Conservation (phyloP, 2,113 vertebrate genomes). For the Syngnathus scovelli region DNA sequence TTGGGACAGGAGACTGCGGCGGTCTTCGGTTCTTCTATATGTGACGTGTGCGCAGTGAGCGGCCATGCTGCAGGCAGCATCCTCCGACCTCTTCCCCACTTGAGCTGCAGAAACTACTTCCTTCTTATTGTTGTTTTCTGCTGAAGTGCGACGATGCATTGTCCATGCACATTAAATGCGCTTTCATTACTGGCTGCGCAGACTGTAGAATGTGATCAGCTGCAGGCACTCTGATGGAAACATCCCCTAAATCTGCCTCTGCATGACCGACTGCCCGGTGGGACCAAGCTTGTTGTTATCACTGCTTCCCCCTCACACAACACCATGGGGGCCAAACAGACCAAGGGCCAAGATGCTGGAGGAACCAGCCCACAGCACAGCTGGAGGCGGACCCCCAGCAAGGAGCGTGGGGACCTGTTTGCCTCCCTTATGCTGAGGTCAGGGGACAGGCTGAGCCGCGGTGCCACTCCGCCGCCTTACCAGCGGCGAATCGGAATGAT, state of each 20-base stretch:
- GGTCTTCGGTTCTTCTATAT: slow-evolving; percentile 39
- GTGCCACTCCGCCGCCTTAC: slow-evolving; percentile 81
- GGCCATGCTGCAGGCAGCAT: slow-evolving; percentile 62
- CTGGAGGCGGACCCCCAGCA: slow-evolving; percentile 73
- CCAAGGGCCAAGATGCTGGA: slow-evolving; percentile 76
- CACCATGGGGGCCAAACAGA: slow-evolving; percentile 88
- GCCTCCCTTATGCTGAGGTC: slow-evolving; percentile 83
- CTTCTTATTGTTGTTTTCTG: not conserved
- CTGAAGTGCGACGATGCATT: not conserved
- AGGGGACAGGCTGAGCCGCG: slow-evolving; percentile 78
- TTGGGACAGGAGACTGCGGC: slow-evolving; percentile 50
- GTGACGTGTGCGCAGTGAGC: slow-evolving; percentile 20
- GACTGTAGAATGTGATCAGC: slow-evolving; percentile 18
- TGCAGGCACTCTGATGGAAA: slow-evolving; percentile 22
- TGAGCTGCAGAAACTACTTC: slow-evolving; percentile 38
- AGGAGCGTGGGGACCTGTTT: slow-evolving; percentile 79
- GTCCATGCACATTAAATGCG: not conserved
- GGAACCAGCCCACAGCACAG: slow-evolving; percentile 72
- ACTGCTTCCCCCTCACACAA: slow-evolving; percentile 19
- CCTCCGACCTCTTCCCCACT: slow-evolving; percentile 59
- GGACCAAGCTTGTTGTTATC: slow-evolving; percentile 22
- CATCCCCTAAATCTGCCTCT: slow-evolving; percentile 6
- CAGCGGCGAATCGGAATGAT: slow-evolving; percentile 88
- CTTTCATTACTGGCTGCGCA: not conserved
- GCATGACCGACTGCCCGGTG: slow-evolving; percentile 12